phyloP scores from a whole-genome alignment of 2,797 vertebrate genomes.

The Gorsachius magnificus region DNA sequence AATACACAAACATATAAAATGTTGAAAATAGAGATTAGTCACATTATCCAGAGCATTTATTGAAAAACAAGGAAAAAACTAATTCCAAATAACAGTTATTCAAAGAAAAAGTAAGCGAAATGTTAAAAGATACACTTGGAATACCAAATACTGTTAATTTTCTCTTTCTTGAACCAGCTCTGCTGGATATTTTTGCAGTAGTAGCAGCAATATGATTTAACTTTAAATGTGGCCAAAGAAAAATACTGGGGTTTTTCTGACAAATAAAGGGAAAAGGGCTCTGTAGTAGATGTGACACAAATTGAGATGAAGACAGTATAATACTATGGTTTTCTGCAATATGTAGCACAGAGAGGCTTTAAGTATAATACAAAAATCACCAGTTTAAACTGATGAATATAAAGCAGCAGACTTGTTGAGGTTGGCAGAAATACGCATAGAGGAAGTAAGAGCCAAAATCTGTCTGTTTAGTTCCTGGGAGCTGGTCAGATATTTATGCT shows the following conservation, averaged over 20 bases:
- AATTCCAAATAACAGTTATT: constrained; percentile 41
- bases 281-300: background rate
- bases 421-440: background rate
- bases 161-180: background rate
- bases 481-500: constrained; percentile 57
- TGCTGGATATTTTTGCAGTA: background rate
- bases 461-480: constrained; percentile 15
- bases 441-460: background rate
- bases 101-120: background rate
- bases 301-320: background rate
- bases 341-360: background rate
- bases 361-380: background rate
- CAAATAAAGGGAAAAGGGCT: background rate
- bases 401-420: background rate
- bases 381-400: background rate
- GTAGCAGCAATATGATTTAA: background rate
- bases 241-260: background rate
- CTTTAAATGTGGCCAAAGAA: background rate
- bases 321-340: background rate
- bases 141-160: background rate
- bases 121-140: background rate
- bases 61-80: constrained; percentile 47
- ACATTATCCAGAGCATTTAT: constrained; percentile 40
- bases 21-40: constrained; percentile 22
- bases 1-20: background rate